Evolutionary conservation across 2,888 invertebrate species (phyloP), one percentile per base, ranked within the genome.

Genomic region (Athalia rosae): DNA sequence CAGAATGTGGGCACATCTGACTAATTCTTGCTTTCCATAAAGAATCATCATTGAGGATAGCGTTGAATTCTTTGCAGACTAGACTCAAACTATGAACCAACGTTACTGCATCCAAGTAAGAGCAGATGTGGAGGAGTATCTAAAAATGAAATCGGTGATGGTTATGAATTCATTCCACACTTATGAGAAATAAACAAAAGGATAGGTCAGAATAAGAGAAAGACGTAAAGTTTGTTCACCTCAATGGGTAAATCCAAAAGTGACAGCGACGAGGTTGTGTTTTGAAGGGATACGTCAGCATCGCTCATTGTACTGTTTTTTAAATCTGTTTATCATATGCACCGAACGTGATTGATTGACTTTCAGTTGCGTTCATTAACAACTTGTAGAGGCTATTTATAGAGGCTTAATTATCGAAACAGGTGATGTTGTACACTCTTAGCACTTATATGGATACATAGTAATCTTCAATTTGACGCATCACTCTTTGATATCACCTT

Each of bases 91-190:
- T 91, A 67, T 91, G 88, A 83, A 91, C 91, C 79, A 93, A 87
- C 82, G 92, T 92, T 81, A 91, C 89, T 79, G 92, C 92, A 87
- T 93, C 92, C 84, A 93, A 82, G 84, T 91, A 93, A 48, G 92
- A 92, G 83, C 93, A 93, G 86, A 93, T 93, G 86, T 93, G 92
- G 79, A 93, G 89, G 81, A 93, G 91, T 82, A 93, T 91, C 93
- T 93, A 90, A 76, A 91, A 91, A 64, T 64, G 43, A 43, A 64
- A 64, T 4, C 5, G 43, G 64, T 59, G 45, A 76, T 15, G 76
- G 47, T 48, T 64, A n/a, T 9, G 9, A 15, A 43, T 59, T 43
- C 48, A 43, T 64, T 41, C 5, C 28, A 73, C 48, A 64, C 47
- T 13, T 47, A 13, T 7, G 5, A 7, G 8, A 11, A 64, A n/a